Evolutionary conservation across 2,113 vertebrate species (phyloP), one percentile per base, ranked within the genome.

Genomic region (Thinocorus orbignyianus): DNA sequence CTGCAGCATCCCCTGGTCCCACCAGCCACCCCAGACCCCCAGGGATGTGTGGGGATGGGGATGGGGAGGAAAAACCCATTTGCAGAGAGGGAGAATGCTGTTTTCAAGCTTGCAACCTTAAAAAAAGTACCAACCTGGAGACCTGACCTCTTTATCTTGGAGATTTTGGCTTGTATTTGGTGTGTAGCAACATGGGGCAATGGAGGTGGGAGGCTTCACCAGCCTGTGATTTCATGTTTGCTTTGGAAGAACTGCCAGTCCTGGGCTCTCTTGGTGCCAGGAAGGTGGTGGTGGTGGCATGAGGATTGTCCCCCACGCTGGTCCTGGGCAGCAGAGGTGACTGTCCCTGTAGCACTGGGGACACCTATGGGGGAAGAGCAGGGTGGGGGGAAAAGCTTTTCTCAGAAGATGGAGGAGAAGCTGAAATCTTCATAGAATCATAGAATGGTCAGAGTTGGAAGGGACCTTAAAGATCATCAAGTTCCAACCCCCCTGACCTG

Each of bases 241-340:
- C 35, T 17, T 37, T 71, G 94, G 48, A 60, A 46, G 65, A 60
- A 5, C 9, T 30, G 64, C 52, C 7, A 3, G 25, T 13, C 13
- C 17, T 2, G 1, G 44, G 46, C 73, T 94, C 81, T 48, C 25
- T 9, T 1, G 3, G 1, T 33, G 62, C 2, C 30, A n/a, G n/a
- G 65, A 35, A 22, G 30, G 46, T 52, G n/a, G 39, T 0, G n/a
- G 39, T 0, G 2, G 28, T 35, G 3, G 18, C 0, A 1, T 58
- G 31, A 35, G 54, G 76, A 30, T 42, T 42, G 58, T 0, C 0
- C 42, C 58, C 37, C 3, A 5, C 49, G 37, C n/a, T 44, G 54
- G 25, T 18, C 20, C 28, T 26, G 51, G 57, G 61, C 48, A 78
- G 33, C 31, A 25, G 31, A n/a, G 7, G 68, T 69, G 61, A 37